phyloP scores from a whole-genome alignment of 2,113 vertebrate genomes.

The Bos javanicus region DNA sequence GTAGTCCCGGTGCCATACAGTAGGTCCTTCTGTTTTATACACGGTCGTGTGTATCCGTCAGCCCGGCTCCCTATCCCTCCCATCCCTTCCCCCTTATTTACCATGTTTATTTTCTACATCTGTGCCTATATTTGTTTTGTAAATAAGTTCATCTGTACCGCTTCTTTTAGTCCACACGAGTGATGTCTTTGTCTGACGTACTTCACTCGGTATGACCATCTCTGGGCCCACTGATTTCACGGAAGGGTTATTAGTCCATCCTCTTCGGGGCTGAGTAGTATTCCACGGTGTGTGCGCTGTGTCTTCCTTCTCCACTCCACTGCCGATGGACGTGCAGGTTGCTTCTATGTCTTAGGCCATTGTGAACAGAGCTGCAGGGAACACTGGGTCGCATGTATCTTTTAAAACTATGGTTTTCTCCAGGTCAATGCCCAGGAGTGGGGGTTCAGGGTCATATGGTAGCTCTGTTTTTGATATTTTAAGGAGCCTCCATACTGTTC shows the following conservation, averaged over 20 bases:
- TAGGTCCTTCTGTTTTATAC: accelerated
- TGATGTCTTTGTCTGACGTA: not conserved
- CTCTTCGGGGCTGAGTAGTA: not conserved
- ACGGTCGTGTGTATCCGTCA: accelerated
- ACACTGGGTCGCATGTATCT: accelerated
- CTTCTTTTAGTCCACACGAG: not conserved
- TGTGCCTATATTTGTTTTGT: not conserved
- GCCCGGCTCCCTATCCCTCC: not conserved
- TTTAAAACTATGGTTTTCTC: not conserved
- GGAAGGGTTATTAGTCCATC: accelerated
- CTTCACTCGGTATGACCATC: not conserved
- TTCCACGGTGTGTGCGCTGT: accelerated
- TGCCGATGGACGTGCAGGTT: accelerated
- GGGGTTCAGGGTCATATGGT: not conserved
- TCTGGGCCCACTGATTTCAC: not conserved
- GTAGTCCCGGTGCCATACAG: accelerated
- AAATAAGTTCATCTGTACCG: not conserved
- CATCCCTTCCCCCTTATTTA: not conserved
- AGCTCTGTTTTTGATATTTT: not conserved
- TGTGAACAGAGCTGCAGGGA: not conserved
- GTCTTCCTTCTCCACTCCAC: not conserved
- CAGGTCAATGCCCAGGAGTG: not conserved
- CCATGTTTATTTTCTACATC: not conserved
- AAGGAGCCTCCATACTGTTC: not conserved
- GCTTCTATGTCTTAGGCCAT: not conserved